These are phyloP conservation scores for Paguma larvata DNA, from an alignment of 2,797 vertebrate genomes.

Conservation along the genomic window DNA sequence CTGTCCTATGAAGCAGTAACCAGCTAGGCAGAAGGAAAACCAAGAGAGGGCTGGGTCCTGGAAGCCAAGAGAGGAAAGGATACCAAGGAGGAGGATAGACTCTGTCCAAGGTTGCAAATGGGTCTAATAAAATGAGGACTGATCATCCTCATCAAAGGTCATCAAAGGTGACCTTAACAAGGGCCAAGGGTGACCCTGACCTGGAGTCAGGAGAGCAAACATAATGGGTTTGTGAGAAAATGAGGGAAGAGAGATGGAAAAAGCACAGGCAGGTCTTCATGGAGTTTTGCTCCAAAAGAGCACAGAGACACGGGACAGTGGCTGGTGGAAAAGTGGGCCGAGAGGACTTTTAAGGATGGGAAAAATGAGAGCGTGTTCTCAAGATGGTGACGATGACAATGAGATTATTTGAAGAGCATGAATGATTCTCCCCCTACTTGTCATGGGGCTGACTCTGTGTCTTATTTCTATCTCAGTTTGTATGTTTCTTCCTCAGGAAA, in stretches of 20 bases:
- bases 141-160: background rate
- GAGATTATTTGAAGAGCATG: background rate
- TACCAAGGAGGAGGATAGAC: background rate
- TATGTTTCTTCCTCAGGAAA: background rate
- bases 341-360: background rate
- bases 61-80: background rate
- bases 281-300: background rate
- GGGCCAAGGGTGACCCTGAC: too few species aligned
- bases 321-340: background rate
- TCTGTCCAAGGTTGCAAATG: background rate
- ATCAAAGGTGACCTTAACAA: background rate
- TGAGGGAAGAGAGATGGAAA: background rate
- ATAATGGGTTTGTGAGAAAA: background rate
- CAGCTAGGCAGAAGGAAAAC: background rate
- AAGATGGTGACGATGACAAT: accelerated
- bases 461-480: background rate
- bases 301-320: background rate
- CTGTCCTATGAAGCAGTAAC: background rate
- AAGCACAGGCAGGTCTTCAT: background rate
- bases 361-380: background rate
- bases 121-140: background rate
- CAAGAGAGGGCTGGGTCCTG: background rate
- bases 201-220: accelerated
- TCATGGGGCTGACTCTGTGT: too few species aligned
- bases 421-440: background rate